phyloP scores from a whole-genome alignment of 2,113 vertebrate genomes.

The Xenopus borealis region DNA sequence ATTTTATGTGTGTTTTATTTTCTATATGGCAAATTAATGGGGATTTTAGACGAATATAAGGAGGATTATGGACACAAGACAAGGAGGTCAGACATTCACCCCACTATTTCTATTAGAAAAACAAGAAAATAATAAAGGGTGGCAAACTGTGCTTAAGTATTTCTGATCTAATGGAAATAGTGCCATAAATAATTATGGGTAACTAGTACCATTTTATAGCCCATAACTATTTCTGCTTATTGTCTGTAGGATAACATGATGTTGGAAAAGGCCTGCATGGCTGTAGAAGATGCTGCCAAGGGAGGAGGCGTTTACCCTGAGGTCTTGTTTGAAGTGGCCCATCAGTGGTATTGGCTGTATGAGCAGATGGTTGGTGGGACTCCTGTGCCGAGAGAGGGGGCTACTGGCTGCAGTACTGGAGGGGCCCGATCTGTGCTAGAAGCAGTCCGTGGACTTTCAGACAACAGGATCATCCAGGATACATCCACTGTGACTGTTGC shows the following conservation, averaged over 20 bases:
- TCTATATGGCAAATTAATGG: too few relatives aligned
- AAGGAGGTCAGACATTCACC: too few relatives aligned
- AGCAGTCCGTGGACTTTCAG: slow-evolving; percentile 71
- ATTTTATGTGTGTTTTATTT: too few relatives aligned
- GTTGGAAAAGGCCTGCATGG: slow-evolving; percentile 98
- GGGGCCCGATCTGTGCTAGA: slow-evolving; percentile 76
- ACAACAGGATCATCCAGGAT: slow-evolving; percentile 72
- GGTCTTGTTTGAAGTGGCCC: slow-evolving; percentile 97
- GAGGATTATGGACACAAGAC: too few relatives aligned
- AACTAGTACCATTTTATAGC: too few relatives aligned
- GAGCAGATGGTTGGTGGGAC: slow-evolving; percentile 91
- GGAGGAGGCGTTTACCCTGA: slow-evolving; percentile 96
- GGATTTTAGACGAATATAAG: too few relatives aligned
- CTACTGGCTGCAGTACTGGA: slow-evolving; percentile 79
- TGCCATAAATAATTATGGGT: too few relatives aligned
- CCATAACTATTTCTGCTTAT: not conserved
- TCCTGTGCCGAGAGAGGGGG: slow-evolving; percentile 78
- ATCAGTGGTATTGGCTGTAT: slow-evolving; percentile 99
- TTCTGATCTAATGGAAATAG: too few relatives aligned
- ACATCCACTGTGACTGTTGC: slow-evolving; percentile 82
- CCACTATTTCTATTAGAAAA: too few relatives aligned
- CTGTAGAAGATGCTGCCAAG: slow-evolving; percentile 96
- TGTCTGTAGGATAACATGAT: slow-evolving; percentile 85
- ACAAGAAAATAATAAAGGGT: too few relatives aligned
- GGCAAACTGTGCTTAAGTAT: too few relatives aligned